Evolutionary conservation across 2,888 invertebrate species (phyloP), one percentile per base, ranked within the genome.

Genomic region (Dorcus parallelipipedus): DNA sequence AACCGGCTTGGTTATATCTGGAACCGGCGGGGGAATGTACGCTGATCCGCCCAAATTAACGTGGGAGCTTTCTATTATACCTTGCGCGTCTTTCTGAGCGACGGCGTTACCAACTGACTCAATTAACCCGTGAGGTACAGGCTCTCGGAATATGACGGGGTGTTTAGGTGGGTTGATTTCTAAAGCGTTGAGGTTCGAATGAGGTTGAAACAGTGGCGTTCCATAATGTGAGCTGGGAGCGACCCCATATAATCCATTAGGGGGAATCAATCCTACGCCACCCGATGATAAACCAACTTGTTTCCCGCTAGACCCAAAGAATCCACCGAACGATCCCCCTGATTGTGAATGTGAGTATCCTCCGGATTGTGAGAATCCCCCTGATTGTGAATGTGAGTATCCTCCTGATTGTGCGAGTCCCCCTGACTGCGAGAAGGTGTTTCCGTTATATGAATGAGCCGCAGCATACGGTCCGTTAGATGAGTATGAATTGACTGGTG

Each of bases 81-180:
- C 83, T 59, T 83, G 83, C 14, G 79, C 76, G 69, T 88, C 87
- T 65, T 87, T 84, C 14, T 86, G 84, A 49, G 84, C 82, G 0
- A 85, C 85, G 0, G 82, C 80, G 52, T 86, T 84, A 0, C 84
- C 88, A 61, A 87, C 85, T 52, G 84, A 86, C 64, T 87, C 83
- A 3, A 90, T 78, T 3, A 91, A 76, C 0, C 88, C 89, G 51
- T 83, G 81, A 0, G 90, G 90, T 0, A 91, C 87, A 0, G 88
- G 84, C n/a, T 89, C 87, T 48, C 89, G 82, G 74, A 89, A 90
- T 64, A 87, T 83, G 4, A 90, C 83, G 0, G 91, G 91, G 38
- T 82, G 81, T 69, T 80, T 81, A 0, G 86, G 85, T 0, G 74
- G 73, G 49, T 73, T 77, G 1, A 80, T 78, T 2, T 82, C 80